These are phyloP conservation scores for Acanthaster planci DNA, from an alignment of 35 echinoderm and acorn worm species.

Conservation along the genomic window DNA sequence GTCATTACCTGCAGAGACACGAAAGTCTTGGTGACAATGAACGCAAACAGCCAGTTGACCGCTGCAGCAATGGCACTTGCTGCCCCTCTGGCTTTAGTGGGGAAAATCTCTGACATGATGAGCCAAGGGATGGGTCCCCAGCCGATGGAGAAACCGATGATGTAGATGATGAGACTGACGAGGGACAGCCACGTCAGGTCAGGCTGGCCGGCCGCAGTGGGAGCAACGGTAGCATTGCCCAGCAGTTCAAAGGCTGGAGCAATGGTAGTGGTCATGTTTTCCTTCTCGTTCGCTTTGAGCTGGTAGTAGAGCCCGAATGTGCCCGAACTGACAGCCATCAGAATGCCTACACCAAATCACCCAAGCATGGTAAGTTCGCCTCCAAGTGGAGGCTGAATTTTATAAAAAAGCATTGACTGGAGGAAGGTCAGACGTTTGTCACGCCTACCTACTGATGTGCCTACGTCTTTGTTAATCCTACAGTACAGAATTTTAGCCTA, in stretches of 20 bases:
- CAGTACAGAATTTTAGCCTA: too few species aligned
- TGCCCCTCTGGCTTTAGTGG: conserved; percentile 73
- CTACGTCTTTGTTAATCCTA: too few species aligned
- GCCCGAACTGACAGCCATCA: conserved; percentile 78
- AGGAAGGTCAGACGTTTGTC: neutral
- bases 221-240: neutral
- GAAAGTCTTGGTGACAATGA: conserved; percentile 86
- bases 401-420: neutral
- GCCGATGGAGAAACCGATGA: conserved; percentile 83
- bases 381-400: too few species aligned
- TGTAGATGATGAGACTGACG: conserved; percentile 85
- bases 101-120: conserved; percentile 97
- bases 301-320: conserved; percentile 89
- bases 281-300: conserved; percentile 27
- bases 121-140: conserved; percentile 95
- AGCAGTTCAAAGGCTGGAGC: neutral
- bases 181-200: conserved; percentile 70
- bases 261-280: neutral
- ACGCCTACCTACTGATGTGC: neutral
- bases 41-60: conserved; percentile 86
- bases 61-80: conserved; percentile 80
- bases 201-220: neutral
- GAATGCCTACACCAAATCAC: conserved; percentile 35
- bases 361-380: too few species aligned
- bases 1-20: conserved; percentile 67